Evolutionary conservation across 2,888 invertebrate species (phyloP).

Genomic region (Eurois occulta): DNA sequence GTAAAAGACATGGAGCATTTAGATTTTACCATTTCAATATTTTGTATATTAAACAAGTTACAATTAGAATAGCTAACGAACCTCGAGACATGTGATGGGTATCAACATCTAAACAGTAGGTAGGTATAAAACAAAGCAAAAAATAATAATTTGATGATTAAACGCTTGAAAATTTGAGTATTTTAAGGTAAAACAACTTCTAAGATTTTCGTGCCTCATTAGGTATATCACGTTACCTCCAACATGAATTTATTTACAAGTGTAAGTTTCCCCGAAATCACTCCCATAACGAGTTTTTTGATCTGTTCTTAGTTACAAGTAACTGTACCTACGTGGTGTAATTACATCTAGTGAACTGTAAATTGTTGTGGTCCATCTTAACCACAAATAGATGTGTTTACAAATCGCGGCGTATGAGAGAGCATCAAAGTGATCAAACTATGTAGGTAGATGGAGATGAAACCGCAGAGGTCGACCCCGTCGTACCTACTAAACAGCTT

Average conservation of each 20-base stretch:
- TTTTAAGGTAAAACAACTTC: not conserved
- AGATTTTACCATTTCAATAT: not conserved
- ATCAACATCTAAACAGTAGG: not conserved
- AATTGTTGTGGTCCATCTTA: slow-evolving; percentile 53
- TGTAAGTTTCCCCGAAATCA: slow-evolving; percentile 37
- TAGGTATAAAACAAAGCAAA: not conserved
- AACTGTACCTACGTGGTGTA: slow-evolving; percentile 55
- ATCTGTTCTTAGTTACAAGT: slow-evolving; percentile 45
- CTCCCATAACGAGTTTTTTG: slow-evolving; percentile 58
- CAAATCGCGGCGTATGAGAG: slow-evolving; percentile 7
- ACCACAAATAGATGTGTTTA: slow-evolving; percentile 59
- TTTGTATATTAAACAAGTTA: not conserved
- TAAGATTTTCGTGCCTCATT: not conserved
- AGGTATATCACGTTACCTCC: not conserved
- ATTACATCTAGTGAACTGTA: slow-evolving; percentile 54
- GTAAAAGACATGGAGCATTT: not conserved
- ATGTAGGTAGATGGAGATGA: not conserved
- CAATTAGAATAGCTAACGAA: not conserved
- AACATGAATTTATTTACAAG: slow-evolving; percentile 16
- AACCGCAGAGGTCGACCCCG: slow-evolving; percentile 25
- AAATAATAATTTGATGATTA: not conserved
- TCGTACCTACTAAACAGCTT: not conserved
- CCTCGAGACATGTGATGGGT: not conserved
- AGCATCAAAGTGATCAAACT: slow-evolving; percentile 46
- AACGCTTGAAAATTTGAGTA: not conserved